Conservation (phyloP, 2,113 vertebrate species). For the Ciconia boyciana region DNA sequence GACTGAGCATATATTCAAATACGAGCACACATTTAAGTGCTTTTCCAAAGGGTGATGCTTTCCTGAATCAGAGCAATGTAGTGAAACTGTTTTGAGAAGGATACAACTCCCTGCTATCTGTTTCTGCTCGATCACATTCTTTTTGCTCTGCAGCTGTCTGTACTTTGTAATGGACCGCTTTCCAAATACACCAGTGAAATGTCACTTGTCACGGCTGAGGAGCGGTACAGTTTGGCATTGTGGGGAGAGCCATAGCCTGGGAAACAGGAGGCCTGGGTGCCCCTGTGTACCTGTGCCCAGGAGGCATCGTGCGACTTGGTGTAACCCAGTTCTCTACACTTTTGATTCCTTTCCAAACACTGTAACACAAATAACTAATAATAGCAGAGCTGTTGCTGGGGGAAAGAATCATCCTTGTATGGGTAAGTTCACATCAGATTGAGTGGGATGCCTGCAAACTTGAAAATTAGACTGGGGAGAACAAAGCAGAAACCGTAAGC, state of each 20-base stretch:
- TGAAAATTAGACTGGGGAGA: neutral
- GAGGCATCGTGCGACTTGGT: rapidly evolving
- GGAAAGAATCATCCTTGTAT: neutral
- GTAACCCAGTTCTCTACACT: neutral
- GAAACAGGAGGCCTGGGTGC: neutral
- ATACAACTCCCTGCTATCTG: neutral
- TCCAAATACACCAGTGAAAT: rapidly evolving
- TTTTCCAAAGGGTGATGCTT: neutral
- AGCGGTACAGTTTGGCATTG: rapidly evolving
- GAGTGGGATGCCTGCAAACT: slow-evolving; percentile 6
- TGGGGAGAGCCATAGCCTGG: rapidly evolving
- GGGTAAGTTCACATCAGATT: neutral
- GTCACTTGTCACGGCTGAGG: neutral
- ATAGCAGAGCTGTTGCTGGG: slow-evolving; percentile 4
- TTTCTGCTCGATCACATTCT: neutral
- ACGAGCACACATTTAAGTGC: rapidly evolving
- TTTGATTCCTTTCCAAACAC: neutral
- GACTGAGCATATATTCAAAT: rapidly evolving
- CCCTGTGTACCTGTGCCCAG: neutral
- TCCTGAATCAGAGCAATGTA: neutral
- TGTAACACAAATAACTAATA: neutral
- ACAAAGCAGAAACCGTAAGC: neutral
- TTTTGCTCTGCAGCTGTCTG: neutral
- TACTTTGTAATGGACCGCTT: neutral
- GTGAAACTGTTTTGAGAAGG: neutral